A percentile compares a stretch with the other conserved stretches of the same genome.
Evolutionary conservation across 2,888 invertebrate genomes (phyloP).

Genomic region (Epistrophe grossulariae): DNA sequence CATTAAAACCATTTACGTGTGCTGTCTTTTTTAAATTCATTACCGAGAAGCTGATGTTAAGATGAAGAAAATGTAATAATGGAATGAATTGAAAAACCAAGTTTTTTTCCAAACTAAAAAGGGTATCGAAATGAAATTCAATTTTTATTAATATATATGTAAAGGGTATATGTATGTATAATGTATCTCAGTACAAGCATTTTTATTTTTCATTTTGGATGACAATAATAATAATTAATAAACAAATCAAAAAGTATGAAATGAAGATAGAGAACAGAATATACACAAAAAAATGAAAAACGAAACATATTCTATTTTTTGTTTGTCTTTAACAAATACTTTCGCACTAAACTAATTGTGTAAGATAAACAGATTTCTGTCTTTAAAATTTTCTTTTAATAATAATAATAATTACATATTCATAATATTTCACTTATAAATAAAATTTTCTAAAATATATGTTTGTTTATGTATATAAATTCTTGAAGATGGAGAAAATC

Average conservation of each 20-base stretch:
- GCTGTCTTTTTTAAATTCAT: neutral
- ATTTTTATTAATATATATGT: slow-evolving; percentile 68
- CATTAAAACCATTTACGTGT: too few relatives aligned
- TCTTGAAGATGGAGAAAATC: slow-evolving; percentile 63
- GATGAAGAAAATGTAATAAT: neutral
- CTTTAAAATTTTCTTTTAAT: slow-evolving; percentile 7
- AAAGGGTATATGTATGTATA: slow-evolving; percentile 68
- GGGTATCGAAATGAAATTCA: slow-evolving; percentile 68
- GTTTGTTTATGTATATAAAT: slow-evolving; percentile 54
- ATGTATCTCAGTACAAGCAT: slow-evolving; percentile 72
- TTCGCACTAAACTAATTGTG: slow-evolving; percentile 46
- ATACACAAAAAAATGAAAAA: slow-evolving; percentile 19
- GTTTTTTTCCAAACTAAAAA: slow-evolving; percentile 53
- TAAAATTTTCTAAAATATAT: slow-evolving; percentile 68
- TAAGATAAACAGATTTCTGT: slow-evolving; percentile 53
- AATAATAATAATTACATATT: slow-evolving; percentile 40
- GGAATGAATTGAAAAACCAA: slow-evolving; percentile 3
- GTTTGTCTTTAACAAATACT: slow-evolving; percentile 32
- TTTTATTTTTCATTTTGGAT: slow-evolving; percentile 31
- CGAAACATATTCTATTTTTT: slow-evolving; percentile 38
- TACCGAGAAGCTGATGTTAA: neutral
- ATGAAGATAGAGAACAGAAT: slow-evolving; percentile 16
- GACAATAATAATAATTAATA: slow-evolving; percentile 44
- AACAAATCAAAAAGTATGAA: slow-evolving; percentile 41
- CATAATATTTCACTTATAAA: slow-evolving; percentile 56